phyloP scores from a whole-genome alignment of 2,888 invertebrate species.

The Salpingus planirostris region DNA sequence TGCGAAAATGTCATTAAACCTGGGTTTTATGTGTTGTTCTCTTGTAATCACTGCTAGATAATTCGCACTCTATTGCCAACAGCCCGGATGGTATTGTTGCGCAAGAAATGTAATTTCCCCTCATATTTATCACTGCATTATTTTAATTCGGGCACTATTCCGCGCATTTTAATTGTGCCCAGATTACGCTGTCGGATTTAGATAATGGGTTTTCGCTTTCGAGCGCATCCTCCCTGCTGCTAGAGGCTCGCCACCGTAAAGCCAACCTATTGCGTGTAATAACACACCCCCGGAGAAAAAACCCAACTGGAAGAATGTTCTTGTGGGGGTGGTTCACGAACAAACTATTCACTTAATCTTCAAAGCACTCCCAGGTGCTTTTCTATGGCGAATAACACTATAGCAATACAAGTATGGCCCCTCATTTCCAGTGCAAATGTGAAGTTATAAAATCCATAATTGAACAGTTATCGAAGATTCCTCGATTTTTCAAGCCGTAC shows the following conservation, averaged over 20 bases:
- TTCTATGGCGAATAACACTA: too few relatives aligned
- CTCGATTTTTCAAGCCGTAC: slow-evolving; percentile 16
- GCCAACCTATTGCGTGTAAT: too few relatives aligned
- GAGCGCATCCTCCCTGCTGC: neutral
- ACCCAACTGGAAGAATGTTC: too few relatives aligned
- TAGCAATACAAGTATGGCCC: too few relatives aligned
- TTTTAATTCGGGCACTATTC: slow-evolving; percentile 16
- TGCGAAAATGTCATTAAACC: slow-evolving; percentile 33
- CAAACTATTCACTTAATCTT: too few relatives aligned
- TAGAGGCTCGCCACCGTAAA: too few relatives aligned
- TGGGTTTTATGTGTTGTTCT: slow-evolving; percentile 33
- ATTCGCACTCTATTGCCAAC: slow-evolving; percentile 26
- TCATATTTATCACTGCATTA: slow-evolving; percentile 19
- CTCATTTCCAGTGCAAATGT: too few relatives aligned
- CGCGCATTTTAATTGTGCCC: slow-evolving; percentile 10
- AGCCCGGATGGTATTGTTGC: slow-evolving; percentile 20
- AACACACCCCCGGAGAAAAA: too few relatives aligned
- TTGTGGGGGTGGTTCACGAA: too few relatives aligned
- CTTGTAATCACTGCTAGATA: slow-evolving; percentile 33
- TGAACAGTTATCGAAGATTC: slow-evolving; percentile 9
- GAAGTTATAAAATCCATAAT: slow-evolving; percentile 7
- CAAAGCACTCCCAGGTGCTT: too few relatives aligned
- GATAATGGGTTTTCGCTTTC: slow-evolving; percentile 8
- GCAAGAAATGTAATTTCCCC: slow-evolving; percentile 21
- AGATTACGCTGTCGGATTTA: slow-evolving; percentile 3